Percentiles rank a stretch among this genome's conserved stretches.
Conservation (phyloP, 2,113 vertebrate genomes). For the Pelodiscus sinensis region DNA sequence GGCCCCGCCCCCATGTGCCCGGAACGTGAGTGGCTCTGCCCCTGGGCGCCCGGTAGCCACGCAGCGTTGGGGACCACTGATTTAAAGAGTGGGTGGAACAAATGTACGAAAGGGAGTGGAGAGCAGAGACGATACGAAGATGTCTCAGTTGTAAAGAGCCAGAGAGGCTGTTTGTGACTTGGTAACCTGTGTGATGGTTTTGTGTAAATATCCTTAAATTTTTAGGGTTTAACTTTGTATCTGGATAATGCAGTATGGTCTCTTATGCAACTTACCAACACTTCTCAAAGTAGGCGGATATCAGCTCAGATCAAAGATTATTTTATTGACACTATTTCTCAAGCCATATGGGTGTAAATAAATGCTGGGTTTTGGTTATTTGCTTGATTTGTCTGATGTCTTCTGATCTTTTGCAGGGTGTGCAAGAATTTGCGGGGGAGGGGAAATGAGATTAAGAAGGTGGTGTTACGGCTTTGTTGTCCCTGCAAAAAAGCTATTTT, state of each 20-base stretch:
- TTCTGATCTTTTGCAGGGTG: background rate
- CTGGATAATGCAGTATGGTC: conserved; percentile 8
- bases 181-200: background rate
- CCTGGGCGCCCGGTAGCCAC: too few relatives aligned
- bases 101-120: background rate
- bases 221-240: background rate
- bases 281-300: background rate
- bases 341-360: background rate
- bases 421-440: background rate
- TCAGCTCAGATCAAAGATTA: background rate
- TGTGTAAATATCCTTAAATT: conserved; percentile 5
- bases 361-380: background rate
- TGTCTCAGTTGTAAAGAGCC: conserved; percentile 25
- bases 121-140: conserved; percentile 21
- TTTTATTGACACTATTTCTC: background rate
- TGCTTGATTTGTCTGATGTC: background rate
- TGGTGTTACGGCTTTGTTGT: background rate
- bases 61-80: too few relatives aligned
- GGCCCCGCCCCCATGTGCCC: too few relatives aligned
- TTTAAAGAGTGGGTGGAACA: background rate
- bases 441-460: background rate
- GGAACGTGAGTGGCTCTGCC: too few relatives aligned
- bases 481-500: background rate
- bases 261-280: conserved; percentile 22
- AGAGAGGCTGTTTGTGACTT: background rate